Evolutionary conservation across 2,797 vertebrate species (phyloP).

Genomic region (Petrocephalus schoutedeni): DNA sequence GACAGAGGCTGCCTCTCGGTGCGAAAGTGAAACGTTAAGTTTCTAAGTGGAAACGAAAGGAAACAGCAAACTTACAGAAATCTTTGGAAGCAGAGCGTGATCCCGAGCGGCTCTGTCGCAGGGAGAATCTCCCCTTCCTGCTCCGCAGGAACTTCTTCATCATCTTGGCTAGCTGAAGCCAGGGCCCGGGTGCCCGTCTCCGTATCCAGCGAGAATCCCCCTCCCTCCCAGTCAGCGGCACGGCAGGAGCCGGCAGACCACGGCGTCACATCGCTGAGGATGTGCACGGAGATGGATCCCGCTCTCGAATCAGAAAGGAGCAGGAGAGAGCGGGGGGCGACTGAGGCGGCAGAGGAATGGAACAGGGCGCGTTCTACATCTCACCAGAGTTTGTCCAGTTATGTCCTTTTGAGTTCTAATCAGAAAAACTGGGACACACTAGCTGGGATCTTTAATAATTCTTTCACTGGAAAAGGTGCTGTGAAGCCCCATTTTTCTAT

Average conservation of each 20-base stretch:
- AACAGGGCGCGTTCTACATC: slow-evolving; percentile 45
- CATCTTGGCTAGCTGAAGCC: slow-evolving; percentile 53
- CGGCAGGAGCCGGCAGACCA: slow-evolving; percentile 25
- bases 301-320: slow-evolving; percentile 40
- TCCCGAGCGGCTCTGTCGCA: slow-evolving; percentile 61
- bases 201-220: slow-evolving; percentile 16
- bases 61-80: slow-evolving; percentile 70
- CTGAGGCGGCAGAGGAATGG: slow-evolving; percentile 37
- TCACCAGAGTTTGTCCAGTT: slow-evolving; percentile 50
- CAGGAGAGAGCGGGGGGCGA: slow-evolving; percentile 21
- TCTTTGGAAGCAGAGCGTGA: slow-evolving; percentile 65
- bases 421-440: slow-evolving; percentile 68
- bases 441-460: slow-evolving; percentile 66
- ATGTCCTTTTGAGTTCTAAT: slow-evolving; percentile 46
- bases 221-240: slow-evolving; percentile 33
- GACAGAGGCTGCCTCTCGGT: neutral
- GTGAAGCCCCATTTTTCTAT: slow-evolving; percentile 79
- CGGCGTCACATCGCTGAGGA: slow-evolving; percentile 34
- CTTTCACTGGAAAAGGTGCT: slow-evolving; percentile 68
- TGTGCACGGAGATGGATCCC: slow-evolving; percentile 28
- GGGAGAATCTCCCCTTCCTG: slow-evolving; percentile 58
- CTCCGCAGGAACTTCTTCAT: slow-evolving; percentile 61
- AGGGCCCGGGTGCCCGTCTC: slow-evolving; percentile 26
- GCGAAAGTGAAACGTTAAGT: neutral
- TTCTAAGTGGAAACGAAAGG: neutral